These are phyloP conservation scores for Tenthredo notha DNA, from an alignment of 2,888 invertebrate species.

Conservation along the genomic window DNA sequence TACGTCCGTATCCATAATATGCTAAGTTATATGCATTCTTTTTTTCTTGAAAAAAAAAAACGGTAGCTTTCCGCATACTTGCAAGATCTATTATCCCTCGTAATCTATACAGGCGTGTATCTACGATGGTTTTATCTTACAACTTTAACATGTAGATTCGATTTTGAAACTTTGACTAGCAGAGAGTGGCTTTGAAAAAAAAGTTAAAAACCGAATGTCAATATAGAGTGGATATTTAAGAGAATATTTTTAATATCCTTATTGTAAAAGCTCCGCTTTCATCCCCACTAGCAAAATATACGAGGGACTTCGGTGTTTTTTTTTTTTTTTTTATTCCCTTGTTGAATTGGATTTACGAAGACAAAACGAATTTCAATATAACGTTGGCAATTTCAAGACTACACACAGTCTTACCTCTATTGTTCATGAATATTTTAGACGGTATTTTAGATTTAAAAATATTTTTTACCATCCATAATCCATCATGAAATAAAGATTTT, in stretches of 20 bases:
- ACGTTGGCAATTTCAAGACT: background rate
- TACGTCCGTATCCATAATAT: background rate
- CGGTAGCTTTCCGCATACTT: background rate
- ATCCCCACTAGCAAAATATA: background rate
- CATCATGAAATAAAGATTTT: background rate
- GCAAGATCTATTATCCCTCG: slow-evolving; percentile 15
- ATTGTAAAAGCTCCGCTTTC: background rate
- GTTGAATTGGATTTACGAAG: background rate
- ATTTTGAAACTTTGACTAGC: slow-evolving; percentile 10
- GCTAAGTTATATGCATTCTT: slow-evolving; percentile 38
- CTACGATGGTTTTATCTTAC: background rate
- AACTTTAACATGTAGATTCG: slow-evolving; percentile 14
- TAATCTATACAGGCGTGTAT: background rate
- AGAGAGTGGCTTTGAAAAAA: slow-evolving; percentile 24
- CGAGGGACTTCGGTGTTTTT: background rate
- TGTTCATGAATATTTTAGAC: background rate
- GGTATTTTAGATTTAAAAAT: background rate
- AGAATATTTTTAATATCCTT: slow-evolving; percentile 21
- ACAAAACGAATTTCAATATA: background rate
- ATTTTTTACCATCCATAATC: background rate
- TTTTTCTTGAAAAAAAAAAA: background rate
- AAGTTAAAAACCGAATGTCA: background rate
- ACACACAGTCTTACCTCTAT: background rate
- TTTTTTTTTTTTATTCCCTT: background rate
- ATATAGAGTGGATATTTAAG: slow-evolving; percentile 25